Conservation (phyloP, 2,113 vertebrate species). For the Phasianus colchicus region DNA sequence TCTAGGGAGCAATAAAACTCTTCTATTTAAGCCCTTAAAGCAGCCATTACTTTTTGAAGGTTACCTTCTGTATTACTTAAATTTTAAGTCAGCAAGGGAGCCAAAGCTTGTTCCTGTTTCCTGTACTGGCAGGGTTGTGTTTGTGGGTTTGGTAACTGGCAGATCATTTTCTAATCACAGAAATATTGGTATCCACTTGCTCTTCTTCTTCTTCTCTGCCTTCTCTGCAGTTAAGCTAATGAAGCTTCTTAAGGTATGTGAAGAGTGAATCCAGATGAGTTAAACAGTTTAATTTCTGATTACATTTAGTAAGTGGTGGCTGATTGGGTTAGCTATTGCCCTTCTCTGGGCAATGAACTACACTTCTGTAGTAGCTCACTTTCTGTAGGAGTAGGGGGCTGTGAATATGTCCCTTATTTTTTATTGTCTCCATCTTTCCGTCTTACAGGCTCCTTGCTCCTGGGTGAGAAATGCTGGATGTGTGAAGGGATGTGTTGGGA, state of each 20-base stretch:
- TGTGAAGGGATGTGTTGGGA: accelerated
- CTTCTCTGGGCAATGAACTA: neutral
- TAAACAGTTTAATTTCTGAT: neutral
- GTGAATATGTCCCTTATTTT: neutral
- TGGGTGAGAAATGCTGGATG: accelerated
- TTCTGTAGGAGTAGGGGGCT: neutral
- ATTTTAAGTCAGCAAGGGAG: neutral
- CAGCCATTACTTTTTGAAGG: neutral
- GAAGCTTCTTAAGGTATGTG: neutral
- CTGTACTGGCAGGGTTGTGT: neutral
- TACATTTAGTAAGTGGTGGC: neutral
- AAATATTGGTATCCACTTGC: neutral
- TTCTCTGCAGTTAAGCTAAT: neutral
- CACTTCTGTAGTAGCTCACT: accelerated
- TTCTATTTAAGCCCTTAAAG: neutral
- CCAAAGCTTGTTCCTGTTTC: neutral
- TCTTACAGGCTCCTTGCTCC: accelerated
- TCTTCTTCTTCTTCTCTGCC: neutral
- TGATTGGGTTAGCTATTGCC: neutral
- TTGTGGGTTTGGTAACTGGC: neutral
- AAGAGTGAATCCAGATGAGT: neutral
- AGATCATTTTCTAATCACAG: neutral
- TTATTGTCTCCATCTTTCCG: too few species aligned
- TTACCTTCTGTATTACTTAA: neutral
- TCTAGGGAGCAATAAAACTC: neutral